Evolutionary conservation across 2,888 invertebrate species (phyloP), one percentile per base, ranked within the genome.

Genomic region (Arctia plantaginis): DNA sequence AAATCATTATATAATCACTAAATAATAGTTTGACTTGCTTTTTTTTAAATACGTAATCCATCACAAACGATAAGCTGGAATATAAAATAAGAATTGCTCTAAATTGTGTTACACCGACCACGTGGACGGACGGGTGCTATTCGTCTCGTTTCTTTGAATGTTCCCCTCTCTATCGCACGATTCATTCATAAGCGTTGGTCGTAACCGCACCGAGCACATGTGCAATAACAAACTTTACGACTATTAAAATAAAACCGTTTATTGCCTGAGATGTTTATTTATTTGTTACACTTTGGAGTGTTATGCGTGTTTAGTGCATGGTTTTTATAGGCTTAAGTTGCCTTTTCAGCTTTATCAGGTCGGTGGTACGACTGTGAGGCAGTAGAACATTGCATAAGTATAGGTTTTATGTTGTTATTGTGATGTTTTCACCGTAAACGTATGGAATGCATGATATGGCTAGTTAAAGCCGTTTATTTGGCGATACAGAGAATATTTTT

Each of bases 281-380:
- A 94, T 95, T 94, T 95, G 93, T 88, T 90, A 91, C 93, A 85
- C 87, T 95, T 94, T 93, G 90, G 92, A 93, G 90, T 92, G 92
- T 91, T 88, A 88, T 85, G 87, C 87, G 91, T 91, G 94, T 95
- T 96, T 96, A 96, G 95, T 94, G 96, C 95, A 94, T 94, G 95
- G 94, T 94, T 95, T 96, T 96, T 96, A 94, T 94, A 94, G 94
- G 95, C 94, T 93, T 93, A 93, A 95, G 93, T 93, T 94, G 95
- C 94, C 95, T 95, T 96, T 96, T 95, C 95, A 95, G 96, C 95
- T 96, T 95, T 95, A 95, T 95, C 96, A 95, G 95, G 95, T 94
- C 93, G 93, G 91, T 90, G 90, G 94, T 94, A 92, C 92, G 94
- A 90, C 93, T 93, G 95, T 95, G 94, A 92, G 95, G 93, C 93